Conservation (phyloP, 2,888 invertebrate species). For the Aphidius colemani region DNA sequence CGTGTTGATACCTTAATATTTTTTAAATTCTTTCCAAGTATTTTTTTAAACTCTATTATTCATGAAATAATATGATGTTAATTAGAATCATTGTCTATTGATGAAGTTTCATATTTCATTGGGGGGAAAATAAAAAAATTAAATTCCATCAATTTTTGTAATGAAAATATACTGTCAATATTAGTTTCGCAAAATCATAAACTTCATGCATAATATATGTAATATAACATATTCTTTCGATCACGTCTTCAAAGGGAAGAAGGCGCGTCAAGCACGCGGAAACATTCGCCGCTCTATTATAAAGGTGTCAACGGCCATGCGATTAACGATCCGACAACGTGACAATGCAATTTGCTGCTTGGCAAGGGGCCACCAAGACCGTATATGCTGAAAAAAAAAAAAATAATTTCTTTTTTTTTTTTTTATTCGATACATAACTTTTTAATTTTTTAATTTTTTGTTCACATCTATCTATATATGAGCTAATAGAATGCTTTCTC, state of each 20-base stretch:
- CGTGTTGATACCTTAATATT: too few relatives aligned
- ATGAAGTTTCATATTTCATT: too few relatives aligned
- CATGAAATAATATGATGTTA: too few relatives aligned
- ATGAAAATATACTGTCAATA: neutral
- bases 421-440: too few relatives aligned
- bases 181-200: neutral
- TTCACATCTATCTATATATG: too few relatives aligned
- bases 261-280: conserved; percentile 54
- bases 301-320: conserved; percentile 47
- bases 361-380: neutral
- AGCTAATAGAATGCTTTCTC: too few relatives aligned
- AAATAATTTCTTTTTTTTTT: too few relatives aligned
- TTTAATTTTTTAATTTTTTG: too few relatives aligned
- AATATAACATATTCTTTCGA: conserved; percentile 14
- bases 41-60: neutral
- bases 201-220: conserved; percentile 4
- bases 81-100: too few relatives aligned
- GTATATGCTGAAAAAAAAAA: too few relatives aligned
- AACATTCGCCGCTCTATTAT: conserved; percentile 40
- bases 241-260: conserved; percentile 41
- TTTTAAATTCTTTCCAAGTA: too few relatives aligned
- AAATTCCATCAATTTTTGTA: neutral
- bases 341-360: conserved; percentile 44
- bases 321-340: conserved; percentile 44
- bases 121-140: too few relatives aligned